These are phyloP conservation scores for Abrostola triplasia DNA, from an alignment of 2,888 invertebrate genomes.

Conservation along the genomic window DNA sequence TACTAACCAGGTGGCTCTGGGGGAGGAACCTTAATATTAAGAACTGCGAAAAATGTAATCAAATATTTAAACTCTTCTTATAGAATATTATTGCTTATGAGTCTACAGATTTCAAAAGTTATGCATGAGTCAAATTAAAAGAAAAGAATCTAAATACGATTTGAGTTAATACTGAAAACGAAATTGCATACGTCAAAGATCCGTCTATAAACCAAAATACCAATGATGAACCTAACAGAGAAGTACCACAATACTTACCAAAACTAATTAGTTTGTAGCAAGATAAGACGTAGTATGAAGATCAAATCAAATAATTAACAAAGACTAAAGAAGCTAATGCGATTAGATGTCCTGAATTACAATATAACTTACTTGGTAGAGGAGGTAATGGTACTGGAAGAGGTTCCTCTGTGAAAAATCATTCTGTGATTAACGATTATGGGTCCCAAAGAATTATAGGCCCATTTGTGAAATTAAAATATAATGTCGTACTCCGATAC, in stretches of 20 bases:
- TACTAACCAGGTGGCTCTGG: conserved; percentile 9
- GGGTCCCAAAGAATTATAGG: background rate
- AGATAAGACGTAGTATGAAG: background rate
- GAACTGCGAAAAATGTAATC: conserved; percentile 2
- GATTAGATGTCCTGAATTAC: background rate
- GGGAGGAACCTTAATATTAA: conserved; percentile 3
- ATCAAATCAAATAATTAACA: background rate
- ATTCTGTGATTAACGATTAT: conserved; percentile 22
- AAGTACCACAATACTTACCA: background rate
- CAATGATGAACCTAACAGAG: background rate
- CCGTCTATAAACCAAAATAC: too few relatives aligned
- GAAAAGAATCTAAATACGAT: too few relatives aligned
- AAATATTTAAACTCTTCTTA: too few relatives aligned
- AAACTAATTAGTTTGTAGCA: background rate
- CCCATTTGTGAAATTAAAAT: background rate
- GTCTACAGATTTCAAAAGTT: too few relatives aligned
- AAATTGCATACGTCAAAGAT: too few relatives aligned
- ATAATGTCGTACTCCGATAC: too few relatives aligned
- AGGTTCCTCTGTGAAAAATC: conserved; percentile 29
- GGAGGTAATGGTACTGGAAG: conserved; percentile 27
- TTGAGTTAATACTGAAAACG: too few relatives aligned
- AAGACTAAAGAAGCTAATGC: conserved; percentile 5
- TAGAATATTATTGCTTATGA: too few relatives aligned
- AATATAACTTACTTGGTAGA: conserved; percentile 35
- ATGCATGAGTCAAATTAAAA: too few relatives aligned